Evolutionary conservation across 2,113 vertebrate genomes (phyloP).

Genomic region (Lophotis ruficrista): DNA sequence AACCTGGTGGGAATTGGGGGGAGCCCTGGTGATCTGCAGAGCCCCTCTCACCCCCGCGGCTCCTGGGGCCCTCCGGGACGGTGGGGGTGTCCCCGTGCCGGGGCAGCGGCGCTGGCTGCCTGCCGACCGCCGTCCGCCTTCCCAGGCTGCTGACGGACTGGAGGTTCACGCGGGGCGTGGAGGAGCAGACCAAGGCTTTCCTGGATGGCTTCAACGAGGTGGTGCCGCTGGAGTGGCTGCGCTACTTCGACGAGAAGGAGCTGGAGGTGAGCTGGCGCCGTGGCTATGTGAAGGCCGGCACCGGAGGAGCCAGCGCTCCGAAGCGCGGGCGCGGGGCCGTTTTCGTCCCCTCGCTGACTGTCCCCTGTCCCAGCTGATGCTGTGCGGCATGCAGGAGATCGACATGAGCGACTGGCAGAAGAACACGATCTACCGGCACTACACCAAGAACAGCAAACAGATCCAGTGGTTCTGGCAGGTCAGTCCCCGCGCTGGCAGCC

Average conservation of each 20-base stretch:
- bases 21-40: background rate
- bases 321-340: fast-evolving
- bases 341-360: background rate
- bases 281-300: background rate
- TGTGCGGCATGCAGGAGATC: slow-evolving; percentile 98
- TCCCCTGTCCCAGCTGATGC: slow-evolving; percentile 86
- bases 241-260: slow-evolving; percentile 97
- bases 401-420: slow-evolving; percentile 97
- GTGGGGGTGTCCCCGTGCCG: fast-evolving
- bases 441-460: slow-evolving; percentile 98
- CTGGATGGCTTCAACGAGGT: slow-evolving; percentile 97
- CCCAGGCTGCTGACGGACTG: slow-evolving; percentile 95
- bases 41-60: background rate
- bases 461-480: slow-evolving; percentile 99
- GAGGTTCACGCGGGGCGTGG: slow-evolving; percentile 94
- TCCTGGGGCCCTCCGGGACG: background rate
- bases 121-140: background rate
- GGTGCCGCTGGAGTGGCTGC: slow-evolving; percentile 94
- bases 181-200: slow-evolving; percentile 97
- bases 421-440: slow-evolving; percentile 96
- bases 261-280: slow-evolving; percentile 75
- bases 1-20: background rate
- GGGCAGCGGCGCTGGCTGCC: background rate
- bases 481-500: background rate
- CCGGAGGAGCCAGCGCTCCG: fast-evolving